Percentiles rank a stretch among this genome's conserved stretches.
Evolutionary conservation across 2,888 invertebrate genomes (phyloP).

Genomic region (Dicranocentrus wangi): DNA sequence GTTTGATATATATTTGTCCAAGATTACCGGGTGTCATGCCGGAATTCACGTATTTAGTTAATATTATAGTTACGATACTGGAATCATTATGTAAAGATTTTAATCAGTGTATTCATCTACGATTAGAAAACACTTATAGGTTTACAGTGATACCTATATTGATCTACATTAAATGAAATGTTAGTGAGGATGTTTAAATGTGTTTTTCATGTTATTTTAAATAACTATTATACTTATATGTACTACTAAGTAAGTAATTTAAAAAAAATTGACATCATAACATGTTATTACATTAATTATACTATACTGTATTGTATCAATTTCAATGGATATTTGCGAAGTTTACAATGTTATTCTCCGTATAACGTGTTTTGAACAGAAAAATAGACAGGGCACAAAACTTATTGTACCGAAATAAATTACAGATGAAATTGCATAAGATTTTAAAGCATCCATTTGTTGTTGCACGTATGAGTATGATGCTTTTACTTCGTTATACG

Average conservation of each 20-base stretch:
- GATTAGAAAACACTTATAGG: neutral
- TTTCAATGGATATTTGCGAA: slow-evolving; percentile 32
- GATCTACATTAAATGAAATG: neutral
- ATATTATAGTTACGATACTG: neutral
- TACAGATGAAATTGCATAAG: slow-evolving; percentile 1
- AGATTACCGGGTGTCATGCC: neutral
- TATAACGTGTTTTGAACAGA: slow-evolving; percentile 26
- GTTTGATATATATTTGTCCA: slow-evolving; percentile 16
- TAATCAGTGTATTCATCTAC: neutral
- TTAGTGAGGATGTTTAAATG: slow-evolving; percentile 26
- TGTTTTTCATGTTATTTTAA: slow-evolving; percentile 52
- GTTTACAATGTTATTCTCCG: slow-evolving; percentile 36
- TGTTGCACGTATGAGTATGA: slow-evolving; percentile 27
- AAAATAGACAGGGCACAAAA: slow-evolving; percentile 62
- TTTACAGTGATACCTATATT: neutral
- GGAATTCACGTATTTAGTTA: neutral
- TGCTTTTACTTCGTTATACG: slow-evolving; percentile 45
- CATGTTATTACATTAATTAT: slow-evolving; percentile 25
- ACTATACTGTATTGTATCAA: neutral
- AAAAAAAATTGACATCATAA: slow-evolving; percentile 35
- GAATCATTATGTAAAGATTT: slow-evolving; percentile 34
- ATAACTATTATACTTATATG: slow-evolving; percentile 21
- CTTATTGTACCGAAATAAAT: slow-evolving; percentile 50
- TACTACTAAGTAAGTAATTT: slow-evolving; percentile 41
- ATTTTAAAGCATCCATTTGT: slow-evolving; percentile 19